Percentiles rank a stretch among this genome's conserved stretches.
These are phyloP conservation scores for Lithophane semibrunnea DNA, from an alignment of 2,888 invertebrate genomes.

Conservation along the genomic window DNA sequence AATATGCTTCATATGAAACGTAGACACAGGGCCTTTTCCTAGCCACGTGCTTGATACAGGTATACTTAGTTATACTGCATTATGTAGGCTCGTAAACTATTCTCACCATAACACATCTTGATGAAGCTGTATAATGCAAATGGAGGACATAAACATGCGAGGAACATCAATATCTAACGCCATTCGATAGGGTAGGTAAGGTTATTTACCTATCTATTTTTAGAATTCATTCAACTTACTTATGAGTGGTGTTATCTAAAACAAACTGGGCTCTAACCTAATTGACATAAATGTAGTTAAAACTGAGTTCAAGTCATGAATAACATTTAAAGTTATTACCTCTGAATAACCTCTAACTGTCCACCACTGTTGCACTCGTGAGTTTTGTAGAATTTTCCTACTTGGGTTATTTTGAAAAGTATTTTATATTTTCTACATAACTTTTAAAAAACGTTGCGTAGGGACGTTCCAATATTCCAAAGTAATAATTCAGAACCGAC, in stretches of 20 bases:
- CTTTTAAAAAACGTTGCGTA: no score
- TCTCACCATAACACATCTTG: constrained; percentile 28
- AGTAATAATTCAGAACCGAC: not conserved
- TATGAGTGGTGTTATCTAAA: constrained; percentile 62
- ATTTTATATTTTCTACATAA: not conserved
- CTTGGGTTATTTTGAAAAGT: not conserved
- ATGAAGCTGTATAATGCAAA: constrained; percentile 52
- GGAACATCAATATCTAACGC: constrained; percentile 44
- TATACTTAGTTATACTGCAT: no score
- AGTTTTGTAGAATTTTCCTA: not conserved
- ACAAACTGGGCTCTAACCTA: constrained; percentile 64
- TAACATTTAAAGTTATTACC: constrained; percentile 49
- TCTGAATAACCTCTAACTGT: constrained; percentile 24
- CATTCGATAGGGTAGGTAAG: constrained; percentile 46
- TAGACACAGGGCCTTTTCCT: constrained; percentile 28
- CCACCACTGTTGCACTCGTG: constrained; percentile 15
- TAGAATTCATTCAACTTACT: constrained; percentile 64
- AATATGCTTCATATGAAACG: no score
- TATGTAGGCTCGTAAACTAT: constrained; percentile 41
- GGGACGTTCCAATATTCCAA: not conserved
- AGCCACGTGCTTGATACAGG: constrained; percentile 41
- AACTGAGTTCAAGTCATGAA: constrained; percentile 52
- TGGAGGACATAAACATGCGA: constrained; percentile 40
- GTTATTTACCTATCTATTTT: constrained; percentile 65
- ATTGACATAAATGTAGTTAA: constrained; percentile 62